A percentile compares a stretch with the other conserved stretches of the same genome.
Conservation (phyloP, 2,113 vertebrate genomes). For the Eubucco bourcierii region DNA sequence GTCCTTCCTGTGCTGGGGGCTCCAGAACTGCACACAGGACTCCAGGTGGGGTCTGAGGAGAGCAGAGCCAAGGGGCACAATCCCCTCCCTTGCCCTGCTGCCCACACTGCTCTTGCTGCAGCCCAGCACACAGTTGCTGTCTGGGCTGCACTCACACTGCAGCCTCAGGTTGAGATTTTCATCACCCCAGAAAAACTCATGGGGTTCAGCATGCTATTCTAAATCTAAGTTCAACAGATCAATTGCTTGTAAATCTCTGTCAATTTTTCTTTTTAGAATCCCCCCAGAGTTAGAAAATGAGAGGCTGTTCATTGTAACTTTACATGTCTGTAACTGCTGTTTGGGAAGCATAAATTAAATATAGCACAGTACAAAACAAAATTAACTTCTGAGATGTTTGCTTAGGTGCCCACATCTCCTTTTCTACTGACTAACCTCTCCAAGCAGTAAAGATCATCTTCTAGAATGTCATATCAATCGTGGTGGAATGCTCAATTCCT, state of each 20-base stretch:
- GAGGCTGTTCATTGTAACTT: neutral
- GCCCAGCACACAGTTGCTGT: too few species aligned
- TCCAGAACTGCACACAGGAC: too few species aligned
- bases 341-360: neutral
- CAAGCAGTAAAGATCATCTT: neutral
- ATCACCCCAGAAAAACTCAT: neutral
- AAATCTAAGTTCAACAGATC: neutral
- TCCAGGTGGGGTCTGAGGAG: too few species aligned
- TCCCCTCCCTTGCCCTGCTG: too few species aligned
- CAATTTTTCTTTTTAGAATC: neutral
- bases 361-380: neutral
- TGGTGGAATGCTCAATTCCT: neutral
- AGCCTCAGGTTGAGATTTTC: too few species aligned
- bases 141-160: too few species aligned
- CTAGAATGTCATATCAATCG: neutral
- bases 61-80: too few species aligned
- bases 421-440: neutral
- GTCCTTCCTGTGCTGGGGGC: too few species aligned
- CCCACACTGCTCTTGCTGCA: too few species aligned
- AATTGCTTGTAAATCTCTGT: neutral
- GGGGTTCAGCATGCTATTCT: neutral
- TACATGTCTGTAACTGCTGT: neutral
- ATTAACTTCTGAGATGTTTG: neutral
- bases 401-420: neutral
- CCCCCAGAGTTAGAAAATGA: neutral